Base-by-base conservation (phyloP, 1,140 invertebrate genomes). In the Forficula auricularia region DNA sequence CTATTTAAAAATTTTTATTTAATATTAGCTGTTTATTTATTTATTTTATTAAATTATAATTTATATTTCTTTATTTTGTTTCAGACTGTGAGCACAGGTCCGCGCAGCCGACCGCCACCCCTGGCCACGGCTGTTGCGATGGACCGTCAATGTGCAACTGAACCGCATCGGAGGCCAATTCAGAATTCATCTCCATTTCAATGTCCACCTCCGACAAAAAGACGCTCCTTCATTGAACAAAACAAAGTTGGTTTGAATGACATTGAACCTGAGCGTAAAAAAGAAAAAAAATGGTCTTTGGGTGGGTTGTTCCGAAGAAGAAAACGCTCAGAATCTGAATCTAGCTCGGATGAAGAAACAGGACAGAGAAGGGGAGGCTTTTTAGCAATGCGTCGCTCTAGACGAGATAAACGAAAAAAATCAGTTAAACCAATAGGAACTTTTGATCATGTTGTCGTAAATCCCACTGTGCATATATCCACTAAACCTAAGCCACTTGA, bases 241-340 rank as follows among this genome's bases (percentile, higher is more conserved):
- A 27, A 27, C 22, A 27, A 27, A 27, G 4, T 27, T 6, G 4
- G 4, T 27, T 27, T 27, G 22, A 10, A 27, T 10, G 4, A 27
- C 4, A 27, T 27, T 27, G 22, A 27, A 27, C 4, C 22, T 27
- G 22, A 27, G 10, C 22, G 22, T 27, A 27, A 27, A n/a, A 27
- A 27, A 41, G 32, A 46, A 72, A 38, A 77, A 56, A 79, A 79
- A 60, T 81, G 78, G 78, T 75, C 75, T 0, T 65, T 81, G 3
- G 77, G 77, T 13, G 72, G 73, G 49, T 62, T 82, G 2, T 77
- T 81, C 49, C 63, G 73, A 49, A 60, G 72, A 54, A 75, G 75
- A 57, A 75, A 73, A 48, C 61, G 65, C n/a, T 27, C 13, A 8
- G 68, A 67, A 38, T 67, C 62, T 19, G 68, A 62, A 27, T 67